Evolutionary conservation across 2,888 invertebrate genomes (phyloP).

Genomic region (Drosophila robusta): DNA sequence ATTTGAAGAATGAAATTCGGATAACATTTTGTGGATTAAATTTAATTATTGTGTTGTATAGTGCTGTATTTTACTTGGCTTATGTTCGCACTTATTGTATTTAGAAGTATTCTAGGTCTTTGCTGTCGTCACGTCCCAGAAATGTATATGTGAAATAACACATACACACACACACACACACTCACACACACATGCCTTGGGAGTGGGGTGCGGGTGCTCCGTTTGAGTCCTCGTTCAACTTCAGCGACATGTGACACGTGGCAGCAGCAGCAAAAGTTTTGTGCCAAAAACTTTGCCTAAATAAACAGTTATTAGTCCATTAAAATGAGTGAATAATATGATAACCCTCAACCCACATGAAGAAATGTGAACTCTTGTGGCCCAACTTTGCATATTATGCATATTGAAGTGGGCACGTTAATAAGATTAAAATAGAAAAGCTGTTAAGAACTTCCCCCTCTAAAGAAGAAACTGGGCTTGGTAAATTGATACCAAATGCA

Average conservation of each 20-base stretch:
- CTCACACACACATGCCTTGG: background rate
- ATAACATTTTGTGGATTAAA: too few relatives aligned
- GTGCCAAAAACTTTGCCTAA: constrained; percentile 17
- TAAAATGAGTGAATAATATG: constrained; percentile 24
- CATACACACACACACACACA: too few relatives aligned
- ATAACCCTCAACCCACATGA: background rate
- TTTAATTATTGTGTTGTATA: background rate
- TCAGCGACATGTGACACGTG: constrained; percentile 29
- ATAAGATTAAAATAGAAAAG: constrained; percentile 13
- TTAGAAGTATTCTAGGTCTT: constrained; percentile 38
- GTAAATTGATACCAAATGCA: constrained; percentile 26
- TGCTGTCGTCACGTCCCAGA: constrained; percentile 48
- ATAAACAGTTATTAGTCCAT: constrained; percentile 20
- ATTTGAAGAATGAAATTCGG: too few relatives aligned
- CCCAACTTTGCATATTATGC: constrained; percentile 3
- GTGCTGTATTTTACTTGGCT: background rate
- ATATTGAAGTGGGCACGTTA: constrained; percentile 9
- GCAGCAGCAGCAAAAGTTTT: constrained; percentile 12
- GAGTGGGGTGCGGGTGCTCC: background rate
- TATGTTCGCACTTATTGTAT: constrained; percentile 12
- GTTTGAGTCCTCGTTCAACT: constrained; percentile 1
- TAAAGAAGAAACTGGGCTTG: constrained; percentile 8
- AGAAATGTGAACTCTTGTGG: background rate
- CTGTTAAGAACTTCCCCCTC: background rate
- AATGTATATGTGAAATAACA: constrained; percentile 12